Percentiles rank a stretch among this genome's conserved stretches.
Conservation (phyloP, 2,888 invertebrate genomes). For the Tenthredo livida region DNA sequence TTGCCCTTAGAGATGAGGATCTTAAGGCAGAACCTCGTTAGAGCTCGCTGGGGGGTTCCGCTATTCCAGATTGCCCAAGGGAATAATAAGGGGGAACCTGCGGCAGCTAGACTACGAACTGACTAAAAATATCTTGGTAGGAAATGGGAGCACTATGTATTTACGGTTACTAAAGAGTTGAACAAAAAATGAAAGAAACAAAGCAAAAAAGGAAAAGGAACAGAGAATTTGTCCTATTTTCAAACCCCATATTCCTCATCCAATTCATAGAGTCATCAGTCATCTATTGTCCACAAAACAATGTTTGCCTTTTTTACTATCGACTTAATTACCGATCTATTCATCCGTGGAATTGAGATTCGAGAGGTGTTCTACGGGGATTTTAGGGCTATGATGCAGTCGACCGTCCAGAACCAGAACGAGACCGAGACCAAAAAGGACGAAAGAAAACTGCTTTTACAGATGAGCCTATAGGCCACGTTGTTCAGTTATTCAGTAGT, state of each 20-base stretch:
- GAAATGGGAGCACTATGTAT: slow-evolving; percentile 23
- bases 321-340: slow-evolving; percentile 51
- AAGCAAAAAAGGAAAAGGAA: background rate
- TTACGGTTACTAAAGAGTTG: slow-evolving; percentile 29
- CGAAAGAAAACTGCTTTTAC: background rate
- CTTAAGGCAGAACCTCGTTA: slow-evolving; percentile 67
- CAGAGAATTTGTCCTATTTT: background rate
- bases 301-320: slow-evolving; percentile 50
- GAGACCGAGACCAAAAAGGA: background rate
- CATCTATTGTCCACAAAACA: slow-evolving; percentile 53
- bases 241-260: slow-evolving; percentile 1
- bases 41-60: slow-evolving; percentile 65
- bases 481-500: background rate
- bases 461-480: background rate
- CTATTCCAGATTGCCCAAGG: slow-evolving; percentile 66
- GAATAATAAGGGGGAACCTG: slow-evolving; percentile 62
- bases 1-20: slow-evolving; percentile 49
- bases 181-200: slow-evolving; percentile 20
- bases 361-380: background rate
- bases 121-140: background rate
- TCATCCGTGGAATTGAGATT: slow-evolving; percentile 49
- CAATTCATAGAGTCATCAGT: slow-evolving; percentile 48
- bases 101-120: background rate
- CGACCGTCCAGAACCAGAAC: slow-evolving; percentile 10
- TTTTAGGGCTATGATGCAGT: background rate